Conservation (phyloP, 1,140 invertebrate species). For the Holcopasites calliopsidis region DNA sequence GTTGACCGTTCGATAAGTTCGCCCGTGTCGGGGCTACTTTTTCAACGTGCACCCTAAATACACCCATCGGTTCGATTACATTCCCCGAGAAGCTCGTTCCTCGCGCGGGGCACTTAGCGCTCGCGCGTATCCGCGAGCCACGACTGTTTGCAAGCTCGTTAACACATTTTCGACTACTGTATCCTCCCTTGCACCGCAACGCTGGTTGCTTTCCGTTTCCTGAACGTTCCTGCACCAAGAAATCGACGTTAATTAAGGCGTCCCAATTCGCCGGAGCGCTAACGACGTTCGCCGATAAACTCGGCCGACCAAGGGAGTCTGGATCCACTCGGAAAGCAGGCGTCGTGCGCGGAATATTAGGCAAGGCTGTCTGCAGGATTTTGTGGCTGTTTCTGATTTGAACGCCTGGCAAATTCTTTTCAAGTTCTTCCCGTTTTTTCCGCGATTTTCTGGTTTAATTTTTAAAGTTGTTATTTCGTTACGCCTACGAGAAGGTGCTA, state of each 20-base stretch:
- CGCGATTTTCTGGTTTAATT: background rate
- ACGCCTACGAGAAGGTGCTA: too few relatives aligned
- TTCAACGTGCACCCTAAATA: background rate
- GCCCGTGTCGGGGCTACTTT: slow-evolving; percentile 4
- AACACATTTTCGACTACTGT: slow-evolving; percentile 64
- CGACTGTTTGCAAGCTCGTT: slow-evolving; percentile 50
- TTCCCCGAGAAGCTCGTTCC: slow-evolving; percentile 23
- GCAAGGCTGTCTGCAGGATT: too few relatives aligned
- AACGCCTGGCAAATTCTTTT: background rate
- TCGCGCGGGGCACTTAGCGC: slow-evolving; percentile 54
- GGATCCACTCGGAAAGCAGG: slow-evolving; percentile 22
- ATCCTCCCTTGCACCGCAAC: background rate
- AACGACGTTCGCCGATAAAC: slow-evolving; percentile 43
- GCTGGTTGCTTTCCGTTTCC: slow-evolving; percentile 13
- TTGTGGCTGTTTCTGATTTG: background rate
- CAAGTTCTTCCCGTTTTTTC: too few relatives aligned
- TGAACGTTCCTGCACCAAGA: slow-evolving; percentile 33
- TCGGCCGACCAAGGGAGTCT: slow-evolving; percentile 37
- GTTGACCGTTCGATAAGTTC: background rate
- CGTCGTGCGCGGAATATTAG: slow-evolving; percentile 27
- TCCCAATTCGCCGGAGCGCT: slow-evolving; percentile 38
- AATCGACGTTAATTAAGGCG: slow-evolving; percentile 45
- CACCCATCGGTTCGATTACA: slow-evolving; percentile 49
- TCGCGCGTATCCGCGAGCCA: slow-evolving; percentile 26
- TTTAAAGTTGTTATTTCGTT: background rate